Evolutionary conservation across 2,797 vertebrate genomes (phyloP), one percentile per base, ranked within the genome.

Genomic region (Amphiprion clarkii): DNA sequence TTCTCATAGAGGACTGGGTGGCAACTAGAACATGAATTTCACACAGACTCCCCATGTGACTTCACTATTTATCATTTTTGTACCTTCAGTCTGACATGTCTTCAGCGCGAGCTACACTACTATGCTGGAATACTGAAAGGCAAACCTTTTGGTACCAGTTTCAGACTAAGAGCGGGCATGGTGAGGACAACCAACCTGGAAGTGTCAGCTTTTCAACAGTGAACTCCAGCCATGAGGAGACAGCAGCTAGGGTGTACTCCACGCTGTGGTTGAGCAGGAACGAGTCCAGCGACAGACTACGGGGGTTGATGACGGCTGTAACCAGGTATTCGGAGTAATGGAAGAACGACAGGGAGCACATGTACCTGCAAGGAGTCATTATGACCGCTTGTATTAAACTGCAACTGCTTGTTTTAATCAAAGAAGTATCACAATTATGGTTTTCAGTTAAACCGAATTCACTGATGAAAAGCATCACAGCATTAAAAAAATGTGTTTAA

Each of bases 281-380:
- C 0, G 98, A 99, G 86, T 99, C 98, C 87, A 99, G 89, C 0
- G 97, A 97, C 62, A 99, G 94, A 82, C 97, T 99, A 74, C 93
- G 96, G 1, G 98, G 98, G 86, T 99, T 99, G 86, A 99, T 99
- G 87, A 99, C 88, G 46, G 98, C 97, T 0, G 98, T 99, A 82
- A 99, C 97, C 88, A 99, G 91, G 89, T 99, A 99, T 84, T 99
- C 98, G 0, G 98, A 97, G 90, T 98, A 99, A 86, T 99, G 98
- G 93, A 99, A 99, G n/a, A 99, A 94, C 0, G 97, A 96, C 66
- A 99, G 91, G 0, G 97, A 99, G 79, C 97, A 99, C 95, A 99
- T 94, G 71, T 99, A 99, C 98, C 98, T 97, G 87, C 14, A 65
- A 57, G 61, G 33, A 76, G 29, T 23, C 21, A 23, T 5, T 0